These are phyloP conservation scores for Adelges cooleyi DNA, from an alignment of 1,140 invertebrate genomes.

Conservation along the genomic window DNA sequence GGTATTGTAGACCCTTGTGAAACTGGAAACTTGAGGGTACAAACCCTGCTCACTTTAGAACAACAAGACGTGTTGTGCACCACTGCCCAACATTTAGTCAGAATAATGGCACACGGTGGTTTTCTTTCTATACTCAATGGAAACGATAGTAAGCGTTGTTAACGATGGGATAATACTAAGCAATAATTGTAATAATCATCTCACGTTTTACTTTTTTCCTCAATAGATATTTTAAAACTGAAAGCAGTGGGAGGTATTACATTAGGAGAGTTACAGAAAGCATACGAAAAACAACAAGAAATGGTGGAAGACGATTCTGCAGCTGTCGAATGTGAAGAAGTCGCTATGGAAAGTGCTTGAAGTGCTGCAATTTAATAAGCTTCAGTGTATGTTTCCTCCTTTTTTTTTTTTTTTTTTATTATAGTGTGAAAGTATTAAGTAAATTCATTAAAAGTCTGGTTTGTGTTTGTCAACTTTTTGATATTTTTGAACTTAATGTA, in stretches of 20 bases:
- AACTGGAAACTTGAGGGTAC: slow-evolving; percentile 49
- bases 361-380: too few species aligned
- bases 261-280: slow-evolving; percentile 6
- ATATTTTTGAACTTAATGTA: too few species aligned
- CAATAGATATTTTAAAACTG: slow-evolving; percentile 7
- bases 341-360: slow-evolving; percentile 7
- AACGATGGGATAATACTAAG: too few species aligned
- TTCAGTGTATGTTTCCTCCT: too few species aligned
- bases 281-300: slow-evolving; percentile 11
- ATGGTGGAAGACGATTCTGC: slow-evolving; percentile 1
- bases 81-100: slow-evolving; percentile 76
- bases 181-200: too few species aligned
- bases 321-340: neutral
- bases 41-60: slow-evolving; percentile 58
- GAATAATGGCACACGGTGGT: slow-evolving; percentile 82
- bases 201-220: too few species aligned
- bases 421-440: too few species aligned
- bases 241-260: neutral
- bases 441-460: too few species aligned
- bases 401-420: too few species aligned
- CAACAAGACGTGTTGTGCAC: slow-evolving; percentile 89
- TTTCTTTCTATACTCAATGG: slow-evolving; percentile 77
- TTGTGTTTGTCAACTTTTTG: too few species aligned
- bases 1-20: slow-evolving; percentile 79
- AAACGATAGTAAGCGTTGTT: slow-evolving; percentile 46